Conservation (phyloP, 2,113 vertebrate species). For the Genyomyrus donnyi region DNA sequence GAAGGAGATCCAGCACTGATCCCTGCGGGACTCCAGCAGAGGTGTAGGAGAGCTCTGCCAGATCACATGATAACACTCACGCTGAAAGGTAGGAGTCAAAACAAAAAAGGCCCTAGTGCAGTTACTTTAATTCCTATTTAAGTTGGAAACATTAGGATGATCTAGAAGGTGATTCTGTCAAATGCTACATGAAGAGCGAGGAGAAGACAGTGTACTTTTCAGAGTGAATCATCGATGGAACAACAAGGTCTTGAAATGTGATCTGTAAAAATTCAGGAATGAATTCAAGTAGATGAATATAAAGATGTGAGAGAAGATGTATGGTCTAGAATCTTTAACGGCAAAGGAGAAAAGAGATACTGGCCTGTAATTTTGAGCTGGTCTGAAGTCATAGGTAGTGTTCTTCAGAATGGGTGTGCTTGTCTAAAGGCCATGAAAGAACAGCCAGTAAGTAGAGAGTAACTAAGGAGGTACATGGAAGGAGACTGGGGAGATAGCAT, state of each 20-base stretch:
- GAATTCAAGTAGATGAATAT: neutral
- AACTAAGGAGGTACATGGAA: neutral
- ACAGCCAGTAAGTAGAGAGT: neutral
- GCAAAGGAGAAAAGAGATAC: neutral
- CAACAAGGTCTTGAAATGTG: neutral
- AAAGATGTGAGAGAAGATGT: neutral
- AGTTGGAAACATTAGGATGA: neutral
- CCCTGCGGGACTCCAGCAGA: neutral
- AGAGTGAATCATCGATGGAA: neutral
- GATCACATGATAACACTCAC: neutral
- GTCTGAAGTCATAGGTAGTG: neutral
- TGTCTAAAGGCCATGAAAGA: neutral
- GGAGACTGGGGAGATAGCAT: neutral
- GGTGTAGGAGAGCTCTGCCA: neutral
- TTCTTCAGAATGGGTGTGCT: neutral
- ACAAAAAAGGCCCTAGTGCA: neutral
- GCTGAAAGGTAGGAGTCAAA: slow-evolving; percentile 4
- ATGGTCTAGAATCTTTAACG: neutral
- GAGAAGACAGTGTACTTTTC: neutral
- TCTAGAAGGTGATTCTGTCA: neutral
- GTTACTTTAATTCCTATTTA: neutral
- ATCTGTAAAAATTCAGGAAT: neutral
- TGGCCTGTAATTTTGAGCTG: neutral
- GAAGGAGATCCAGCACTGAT: neutral
- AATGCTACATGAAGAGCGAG: neutral